These are phyloP conservation scores for Eucriotettix oculatus DNA, from an alignment of 2,888 invertebrate species.

Conservation along the genomic window DNA sequence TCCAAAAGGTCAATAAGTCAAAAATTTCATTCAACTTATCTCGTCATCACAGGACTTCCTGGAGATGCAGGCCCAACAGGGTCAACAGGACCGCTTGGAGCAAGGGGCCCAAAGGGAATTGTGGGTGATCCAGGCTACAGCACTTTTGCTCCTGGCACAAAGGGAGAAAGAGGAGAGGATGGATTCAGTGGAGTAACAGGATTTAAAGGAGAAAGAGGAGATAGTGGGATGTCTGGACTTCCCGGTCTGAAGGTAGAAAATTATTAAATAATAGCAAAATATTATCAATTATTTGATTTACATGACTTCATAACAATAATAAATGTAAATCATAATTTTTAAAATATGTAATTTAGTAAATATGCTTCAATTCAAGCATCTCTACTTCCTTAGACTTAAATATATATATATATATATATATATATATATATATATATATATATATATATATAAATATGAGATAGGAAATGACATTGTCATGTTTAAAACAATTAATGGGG, in stretches of 20 bases:
- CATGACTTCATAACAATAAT: no score
- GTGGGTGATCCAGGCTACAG: constrained; percentile 31
- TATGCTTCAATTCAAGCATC: no score
- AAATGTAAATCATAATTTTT: no score
- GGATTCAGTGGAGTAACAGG: constrained; percentile 28
- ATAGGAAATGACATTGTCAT: no score
- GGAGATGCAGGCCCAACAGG: constrained; percentile 27
- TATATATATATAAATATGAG: no score
- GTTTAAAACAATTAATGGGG: no score
- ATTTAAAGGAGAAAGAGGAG: constrained; percentile 30
- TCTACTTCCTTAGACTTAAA: no score
- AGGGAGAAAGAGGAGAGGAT: constrained; percentile 32
- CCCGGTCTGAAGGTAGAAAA: constrained; percentile 31
- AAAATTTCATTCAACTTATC: no score
- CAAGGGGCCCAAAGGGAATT: constrained; percentile 30
- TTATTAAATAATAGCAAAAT: constrained; percentile 4
- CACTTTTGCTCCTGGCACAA: constrained; percentile 20
- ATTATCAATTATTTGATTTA: no score
- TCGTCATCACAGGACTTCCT: constrained; percentile 23
- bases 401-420: no score
- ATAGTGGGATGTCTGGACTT: constrained; percentile 33
- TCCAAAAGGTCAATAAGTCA: not conserved
- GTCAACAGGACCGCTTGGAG: constrained; percentile 22
- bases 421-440: no score
- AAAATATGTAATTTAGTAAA: no score